Evolutionary conservation across 2,113 vertebrate species (phyloP).

Genomic region (Suncus etruscus): DNA sequence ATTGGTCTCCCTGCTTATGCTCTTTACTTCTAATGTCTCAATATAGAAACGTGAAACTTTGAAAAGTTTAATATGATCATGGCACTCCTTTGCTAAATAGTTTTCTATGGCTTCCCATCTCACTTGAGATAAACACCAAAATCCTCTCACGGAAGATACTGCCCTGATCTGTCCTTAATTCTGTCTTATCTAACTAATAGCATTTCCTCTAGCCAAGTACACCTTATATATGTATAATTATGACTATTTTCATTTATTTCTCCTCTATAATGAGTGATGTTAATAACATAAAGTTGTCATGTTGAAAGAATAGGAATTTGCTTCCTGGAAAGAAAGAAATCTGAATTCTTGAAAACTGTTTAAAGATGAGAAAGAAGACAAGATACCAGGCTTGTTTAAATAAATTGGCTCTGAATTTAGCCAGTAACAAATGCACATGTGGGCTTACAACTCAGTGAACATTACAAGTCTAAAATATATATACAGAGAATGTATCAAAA

Average conservation of each 20-base stretch:
- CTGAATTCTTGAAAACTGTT: slow-evolving; percentile 63
- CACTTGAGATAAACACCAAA: neutral
- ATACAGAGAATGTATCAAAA: slow-evolving; percentile 60
- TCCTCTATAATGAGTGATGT: slow-evolving; percentile 62
- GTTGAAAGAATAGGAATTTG: slow-evolving; percentile 75
- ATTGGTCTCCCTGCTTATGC: neutral
- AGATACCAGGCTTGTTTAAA: slow-evolving; percentile 57
- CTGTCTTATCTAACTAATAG: neutral
- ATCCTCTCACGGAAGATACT: neutral
- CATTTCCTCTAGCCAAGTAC: neutral
- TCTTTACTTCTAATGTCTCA: slow-evolving; percentile 2
- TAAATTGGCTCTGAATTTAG: slow-evolving; percentile 56
- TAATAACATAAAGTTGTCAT: slow-evolving; percentile 48
- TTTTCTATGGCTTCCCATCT: neutral
- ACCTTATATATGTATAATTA: neutral
- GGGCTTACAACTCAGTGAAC: slow-evolving; percentile 64
- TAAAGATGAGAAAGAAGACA: slow-evolving; percentile 73
- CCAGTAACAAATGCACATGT: slow-evolving; percentile 62
- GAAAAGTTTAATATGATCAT: neutral
- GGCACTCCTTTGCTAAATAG: neutral
- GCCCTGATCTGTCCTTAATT: neutral
- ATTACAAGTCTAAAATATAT: slow-evolving; percentile 69
- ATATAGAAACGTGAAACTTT: neutral
- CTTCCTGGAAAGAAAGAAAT: slow-evolving; percentile 73
- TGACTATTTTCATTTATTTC: neutral